phyloP scores from a whole-genome alignment of 2,888 invertebrate species.

The Prostheceraeus crozeri region DNA sequence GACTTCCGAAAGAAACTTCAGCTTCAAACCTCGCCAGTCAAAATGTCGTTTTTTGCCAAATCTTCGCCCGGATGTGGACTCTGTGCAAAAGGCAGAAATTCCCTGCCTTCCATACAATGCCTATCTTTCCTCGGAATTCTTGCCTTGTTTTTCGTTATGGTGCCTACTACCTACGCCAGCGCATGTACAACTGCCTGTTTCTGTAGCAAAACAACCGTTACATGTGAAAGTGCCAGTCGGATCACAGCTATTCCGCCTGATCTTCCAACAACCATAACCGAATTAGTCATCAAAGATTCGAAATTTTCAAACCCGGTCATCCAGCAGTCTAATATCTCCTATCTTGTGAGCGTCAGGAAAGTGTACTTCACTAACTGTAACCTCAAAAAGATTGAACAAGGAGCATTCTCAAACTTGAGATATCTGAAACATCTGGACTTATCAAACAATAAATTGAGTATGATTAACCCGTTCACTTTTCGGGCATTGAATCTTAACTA shows the following conservation, averaged over 20 bases:
- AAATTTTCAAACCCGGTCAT: background rate
- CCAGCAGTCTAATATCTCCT: background rate
- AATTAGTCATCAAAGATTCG: background rate
- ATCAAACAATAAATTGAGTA: constrained; percentile 26
- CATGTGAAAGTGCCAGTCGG: background rate
- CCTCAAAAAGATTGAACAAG: constrained; percentile 13
- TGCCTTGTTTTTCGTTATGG: no score
- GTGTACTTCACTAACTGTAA: no score
- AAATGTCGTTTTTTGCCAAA: no score
- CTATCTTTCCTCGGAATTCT: no score
- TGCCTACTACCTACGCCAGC: no score
- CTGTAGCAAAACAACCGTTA: background rate
- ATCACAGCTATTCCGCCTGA: background rate
- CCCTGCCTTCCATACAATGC: no score
- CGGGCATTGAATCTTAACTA: background rate
- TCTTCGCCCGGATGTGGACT: no score
- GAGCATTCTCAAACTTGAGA: constrained; percentile 14
- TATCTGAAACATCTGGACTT: constrained; percentile 29
- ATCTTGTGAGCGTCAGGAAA: constrained; percentile 10
- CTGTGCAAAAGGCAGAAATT: no score
- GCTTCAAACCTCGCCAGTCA: no score
- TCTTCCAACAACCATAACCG: background rate
- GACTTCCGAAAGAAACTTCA: no score
- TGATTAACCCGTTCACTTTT: constrained; percentile 26
- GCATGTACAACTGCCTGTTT: background rate